A percentile compares a stretch with the other conserved stretches of the same genome.
Conservation (phyloP, 2,113 vertebrate genomes). For the Cinclus mexicanus region DNA sequence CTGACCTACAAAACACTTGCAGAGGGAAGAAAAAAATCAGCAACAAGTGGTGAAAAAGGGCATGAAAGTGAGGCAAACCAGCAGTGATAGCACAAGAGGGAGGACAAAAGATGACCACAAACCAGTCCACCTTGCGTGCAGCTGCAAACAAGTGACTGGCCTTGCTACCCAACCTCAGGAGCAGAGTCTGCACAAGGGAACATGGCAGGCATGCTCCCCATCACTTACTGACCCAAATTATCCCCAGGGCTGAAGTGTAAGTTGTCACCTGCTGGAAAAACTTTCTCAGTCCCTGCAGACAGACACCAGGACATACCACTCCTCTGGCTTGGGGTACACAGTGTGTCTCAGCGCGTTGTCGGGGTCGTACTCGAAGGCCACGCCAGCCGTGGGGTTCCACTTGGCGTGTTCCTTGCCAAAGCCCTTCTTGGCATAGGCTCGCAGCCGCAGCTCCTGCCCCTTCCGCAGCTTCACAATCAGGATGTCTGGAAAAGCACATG, state of each 20-base stretch:
- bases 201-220: rapidly evolving
- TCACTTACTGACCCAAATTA: neutral
- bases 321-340: slow-evolving; percentile 93
- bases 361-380: slow-evolving; percentile 96
- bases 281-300: neutral
- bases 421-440: slow-evolving; percentile 96
- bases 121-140: neutral
- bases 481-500: slow-evolving; percentile 78
- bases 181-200: neutral
- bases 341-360: slow-evolving; percentile 96
- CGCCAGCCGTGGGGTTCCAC: slow-evolving; percentile 96
- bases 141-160: neutral
- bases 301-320: slow-evolving; percentile 79
- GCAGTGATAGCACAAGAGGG: rapidly evolving
- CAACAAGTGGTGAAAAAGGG: neutral
- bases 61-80: rapidly evolving
- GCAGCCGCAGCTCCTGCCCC: slow-evolving; percentile 92
- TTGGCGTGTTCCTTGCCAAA: slow-evolving; percentile 98
- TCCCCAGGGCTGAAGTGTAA: neutral
- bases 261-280: neutral
- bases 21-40: neutral
- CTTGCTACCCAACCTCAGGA: neutral
- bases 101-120: neutral
- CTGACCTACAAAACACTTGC: neutral
- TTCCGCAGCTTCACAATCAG: slow-evolving; percentile 95